Base-by-base conservation (phyloP, 2,113 vertebrate genomes). In the Gambusia holbrooki region DNA sequence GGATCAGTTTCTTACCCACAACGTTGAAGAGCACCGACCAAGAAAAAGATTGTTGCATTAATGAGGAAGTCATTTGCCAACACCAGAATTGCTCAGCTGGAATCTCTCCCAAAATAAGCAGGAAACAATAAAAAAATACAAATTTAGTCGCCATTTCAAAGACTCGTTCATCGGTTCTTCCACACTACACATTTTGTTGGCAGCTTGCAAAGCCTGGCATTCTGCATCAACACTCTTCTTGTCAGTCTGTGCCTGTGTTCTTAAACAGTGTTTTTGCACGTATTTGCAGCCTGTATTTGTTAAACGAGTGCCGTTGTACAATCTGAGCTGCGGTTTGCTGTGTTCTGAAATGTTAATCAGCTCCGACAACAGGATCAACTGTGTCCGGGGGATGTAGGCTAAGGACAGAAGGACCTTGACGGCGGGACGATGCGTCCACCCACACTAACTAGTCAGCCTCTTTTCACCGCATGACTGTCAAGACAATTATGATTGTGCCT, bases 381-480 rank as follows among this genome's bases (percentile, higher is more conserved):
- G 63, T 90, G 82, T 87, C 90, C 81, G 29, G 76, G 32, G 90
- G 91, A 86, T 86, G 70, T 71, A 37, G 80, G 73, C 86, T 87
- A 83, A 93, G 89, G 90, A 90, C 91, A 86, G 81, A 68, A 88
- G 87, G 88, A 92, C 91, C 92, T 93, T 92, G 89, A 89, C 90
- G 83, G 70, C 69, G 13, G 76, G 79, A 82, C 76, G 79, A 76
- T 70, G 78, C 87, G 79, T 90, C 76, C 77, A 71, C 89, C 77
- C 74, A 84, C 82, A 68, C 79, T 45, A 78, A 77, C 69, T 73
- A 66, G 73, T 74, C 9, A 62, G 74, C 69, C 77, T 77, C 62
- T 83, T 58, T 84, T 87, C 82, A 32, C 83, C 9, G 28, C 76
- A 27, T 73, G 75, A 80, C 88, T 90, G 88, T 89, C 92, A 88